These are phyloP conservation scores for Brachypodius melanocephalos DNA, from an alignment of 2,113 vertebrate species.

Conservation along the genomic window DNA sequence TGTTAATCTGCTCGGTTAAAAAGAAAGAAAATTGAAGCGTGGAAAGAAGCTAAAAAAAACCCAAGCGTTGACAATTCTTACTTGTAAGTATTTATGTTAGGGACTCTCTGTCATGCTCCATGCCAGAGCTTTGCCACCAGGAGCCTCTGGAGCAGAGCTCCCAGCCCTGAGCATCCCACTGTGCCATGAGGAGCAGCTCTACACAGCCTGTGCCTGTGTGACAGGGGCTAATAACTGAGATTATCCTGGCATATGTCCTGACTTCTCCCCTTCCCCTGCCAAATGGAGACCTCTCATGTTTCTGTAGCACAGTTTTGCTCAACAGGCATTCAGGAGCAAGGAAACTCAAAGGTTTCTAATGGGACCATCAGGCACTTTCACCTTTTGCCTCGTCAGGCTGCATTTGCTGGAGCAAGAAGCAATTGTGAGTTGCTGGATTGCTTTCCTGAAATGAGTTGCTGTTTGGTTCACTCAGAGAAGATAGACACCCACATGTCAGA, in stretches of 20 bases:
- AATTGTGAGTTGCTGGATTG: constrained; percentile 9
- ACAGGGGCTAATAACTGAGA: background rate
- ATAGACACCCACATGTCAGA: background rate
- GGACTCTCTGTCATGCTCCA: background rate
- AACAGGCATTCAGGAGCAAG: background rate
- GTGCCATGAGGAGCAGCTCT: background rate
- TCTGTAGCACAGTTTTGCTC: background rate
- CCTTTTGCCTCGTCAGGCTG: constrained; percentile 14
- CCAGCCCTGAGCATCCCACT: background rate
- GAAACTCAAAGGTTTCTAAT: background rate
- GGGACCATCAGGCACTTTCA: background rate
- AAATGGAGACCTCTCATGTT: background rate
- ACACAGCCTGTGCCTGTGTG: background rate
- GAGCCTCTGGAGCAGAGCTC: background rate
- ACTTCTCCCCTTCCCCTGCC: background rate
- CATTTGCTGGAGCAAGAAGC: background rate
- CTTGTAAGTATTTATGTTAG: background rate
- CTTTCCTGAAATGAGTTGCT: constrained; percentile 15
- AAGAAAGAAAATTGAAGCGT: background rate
- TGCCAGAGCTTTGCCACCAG: background rate
- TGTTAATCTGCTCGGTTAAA: background rate
- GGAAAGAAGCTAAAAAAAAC: background rate
- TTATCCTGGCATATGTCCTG: background rate
- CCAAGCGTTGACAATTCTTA: background rate
- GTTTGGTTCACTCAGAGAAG: background rate